Conservation (phyloP, 2,797 vertebrate species). For the Cuniculus paca region DNA sequence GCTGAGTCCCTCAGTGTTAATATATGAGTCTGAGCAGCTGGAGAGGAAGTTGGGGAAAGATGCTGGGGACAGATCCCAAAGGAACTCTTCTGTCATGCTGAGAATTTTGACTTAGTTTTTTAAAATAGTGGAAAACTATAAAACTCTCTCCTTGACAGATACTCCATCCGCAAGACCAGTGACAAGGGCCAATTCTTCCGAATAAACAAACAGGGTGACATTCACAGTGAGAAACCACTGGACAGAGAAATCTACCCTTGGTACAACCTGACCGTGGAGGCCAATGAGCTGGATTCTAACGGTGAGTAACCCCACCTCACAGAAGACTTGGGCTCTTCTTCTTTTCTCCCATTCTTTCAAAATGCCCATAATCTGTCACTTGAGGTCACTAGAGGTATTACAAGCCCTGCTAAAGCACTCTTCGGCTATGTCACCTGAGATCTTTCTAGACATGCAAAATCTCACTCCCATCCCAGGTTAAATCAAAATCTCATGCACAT, state of each 20-base stretch:
- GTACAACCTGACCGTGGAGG: slow-evolving; percentile 90
- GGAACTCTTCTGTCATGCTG: not conserved
- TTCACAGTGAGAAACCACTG: slow-evolving; percentile 86
- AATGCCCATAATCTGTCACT: not conserved
- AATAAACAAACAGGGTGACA: slow-evolving; percentile 84
- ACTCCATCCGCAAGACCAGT: slow-evolving; percentile 85
- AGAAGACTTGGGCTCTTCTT: not conserved
- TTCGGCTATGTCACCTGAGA: not conserved
- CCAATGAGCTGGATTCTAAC: slow-evolving; percentile 86
- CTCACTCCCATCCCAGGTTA: not conserved
- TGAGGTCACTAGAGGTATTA: not conserved
- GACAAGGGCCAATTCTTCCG: slow-evolving; percentile 86
- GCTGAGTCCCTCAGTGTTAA: not conserved
- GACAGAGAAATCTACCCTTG: slow-evolving; percentile 90
- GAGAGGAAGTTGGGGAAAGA: not conserved
- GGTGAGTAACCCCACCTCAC: slow-evolving; percentile 72
- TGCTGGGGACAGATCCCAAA: not conserved
- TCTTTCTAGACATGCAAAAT: not conserved
- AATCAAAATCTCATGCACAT: not conserved
- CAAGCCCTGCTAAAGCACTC: not conserved
- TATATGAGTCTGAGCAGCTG: not conserved
- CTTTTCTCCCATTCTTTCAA: not conserved
- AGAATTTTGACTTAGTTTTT: not conserved
- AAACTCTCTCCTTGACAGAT: slow-evolving; percentile 83
- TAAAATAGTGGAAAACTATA: slow-evolving; percentile 6